Evolutionary conservation across 1,140 invertebrate genomes (phyloP).

Genomic region (Radopholus similis): DNA sequence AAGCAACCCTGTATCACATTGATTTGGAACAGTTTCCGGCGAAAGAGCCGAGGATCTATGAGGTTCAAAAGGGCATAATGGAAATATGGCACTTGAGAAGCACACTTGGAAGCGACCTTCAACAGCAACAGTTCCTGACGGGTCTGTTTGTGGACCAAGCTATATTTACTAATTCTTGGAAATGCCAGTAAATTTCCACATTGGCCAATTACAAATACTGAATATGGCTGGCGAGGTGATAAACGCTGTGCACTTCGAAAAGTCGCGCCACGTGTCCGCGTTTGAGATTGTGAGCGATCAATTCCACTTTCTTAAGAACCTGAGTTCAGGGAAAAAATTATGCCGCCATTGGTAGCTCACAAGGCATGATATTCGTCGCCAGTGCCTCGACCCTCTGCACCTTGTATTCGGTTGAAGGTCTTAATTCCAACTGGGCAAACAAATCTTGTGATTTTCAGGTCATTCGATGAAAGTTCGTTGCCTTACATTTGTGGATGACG

Average conservation of each 20-base stretch:
- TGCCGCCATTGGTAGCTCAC: constrained; percentile 5
- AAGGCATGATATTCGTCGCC: constrained; percentile 3
- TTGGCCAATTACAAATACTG: constrained; percentile 1
- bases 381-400: not conserved
- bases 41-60: not conserved
- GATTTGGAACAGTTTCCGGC: not conserved
- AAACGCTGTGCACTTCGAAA: constrained; percentile 1
- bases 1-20: not conserved
- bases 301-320: not conserved
- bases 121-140: not conserved
- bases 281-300: not conserved
- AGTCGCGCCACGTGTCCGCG: not conserved
- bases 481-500: not conserved
- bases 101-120: not conserved
- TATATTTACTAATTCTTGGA: not conserved
- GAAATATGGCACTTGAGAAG: constrained; percentile 11
- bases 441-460: not conserved
- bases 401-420: constrained; percentile 4
- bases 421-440: not conserved
- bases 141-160: not conserved
- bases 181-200: constrained; percentile 1
- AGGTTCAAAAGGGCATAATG: not conserved
- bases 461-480: constrained; percentile 12
- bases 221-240: not conserved
- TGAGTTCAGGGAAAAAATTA: not conserved